These are phyloP conservation scores for Orius laevigatus DNA, from an alignment of 1,140 invertebrate species.

Conservation along the genomic window DNA sequence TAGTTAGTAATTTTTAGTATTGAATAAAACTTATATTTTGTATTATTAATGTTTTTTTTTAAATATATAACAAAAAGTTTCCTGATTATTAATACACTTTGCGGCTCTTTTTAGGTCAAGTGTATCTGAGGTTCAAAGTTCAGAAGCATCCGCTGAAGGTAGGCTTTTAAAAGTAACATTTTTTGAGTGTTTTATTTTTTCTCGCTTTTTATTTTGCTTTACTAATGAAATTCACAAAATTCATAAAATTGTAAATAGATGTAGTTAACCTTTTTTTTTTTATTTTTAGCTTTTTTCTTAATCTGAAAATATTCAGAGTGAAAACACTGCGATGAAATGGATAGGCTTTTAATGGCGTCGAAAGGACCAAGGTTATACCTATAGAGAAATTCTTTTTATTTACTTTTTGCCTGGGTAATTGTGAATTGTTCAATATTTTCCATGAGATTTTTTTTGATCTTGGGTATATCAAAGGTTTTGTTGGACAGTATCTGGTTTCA, in stretches of 20 bases:
- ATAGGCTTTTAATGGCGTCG: no score
- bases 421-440: no score
- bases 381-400: no score
- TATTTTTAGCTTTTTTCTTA: background rate
- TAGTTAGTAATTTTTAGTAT: background rate
- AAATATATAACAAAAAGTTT: background rate
- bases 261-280: background rate
- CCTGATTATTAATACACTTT: slow-evolving; percentile 2
- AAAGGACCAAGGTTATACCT: no score
- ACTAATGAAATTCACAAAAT: no score
- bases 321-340: no score
- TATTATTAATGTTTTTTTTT: background rate
- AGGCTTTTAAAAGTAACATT: slow-evolving; percentile 3
- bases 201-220: no score
- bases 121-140: slow-evolving; percentile 17
- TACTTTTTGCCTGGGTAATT: no score
- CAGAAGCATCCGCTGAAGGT: slow-evolving; percentile 11
- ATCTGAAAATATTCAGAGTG: no score
- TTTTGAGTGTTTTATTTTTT: background rate
- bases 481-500: no score
- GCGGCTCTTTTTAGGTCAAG: slow-evolving; percentile 18
- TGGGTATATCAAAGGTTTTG: no score
- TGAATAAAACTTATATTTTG: background rate
- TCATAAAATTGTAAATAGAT: slow-evolving; percentile 5
- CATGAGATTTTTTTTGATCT: no score